phyloP scores from a whole-genome alignment of 2,888 invertebrate genomes.

The Cheilosia pagana region DNA sequence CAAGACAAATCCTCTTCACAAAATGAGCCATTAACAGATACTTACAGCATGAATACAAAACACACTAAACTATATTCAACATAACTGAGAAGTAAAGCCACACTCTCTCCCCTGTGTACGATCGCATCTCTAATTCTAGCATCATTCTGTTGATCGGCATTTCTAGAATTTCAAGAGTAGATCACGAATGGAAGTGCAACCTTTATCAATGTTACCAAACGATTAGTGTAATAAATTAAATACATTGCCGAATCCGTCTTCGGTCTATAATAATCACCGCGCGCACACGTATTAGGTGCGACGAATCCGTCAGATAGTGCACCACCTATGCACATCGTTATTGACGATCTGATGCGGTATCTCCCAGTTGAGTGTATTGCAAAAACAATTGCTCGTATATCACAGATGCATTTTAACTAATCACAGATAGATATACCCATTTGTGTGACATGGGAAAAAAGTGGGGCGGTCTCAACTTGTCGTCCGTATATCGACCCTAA shows the following conservation, averaged over 20 bases:
- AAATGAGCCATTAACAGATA: too few species aligned
- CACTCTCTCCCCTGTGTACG: conserved; percentile 20
- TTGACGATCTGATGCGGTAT: conserved; percentile 23
- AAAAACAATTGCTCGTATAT: not conserved
- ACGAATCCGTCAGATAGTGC: conserved; percentile 68
- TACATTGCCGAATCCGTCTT: conserved; percentile 65
- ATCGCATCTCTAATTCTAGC: conserved; percentile 48
- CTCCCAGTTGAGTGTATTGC: conserved; percentile 11
- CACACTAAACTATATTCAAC: not conserved
- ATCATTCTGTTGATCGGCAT: conserved; percentile 48
- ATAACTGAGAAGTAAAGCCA: conserved; percentile 42
- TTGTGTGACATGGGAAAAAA: conserved; percentile 22
- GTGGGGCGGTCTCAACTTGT: conserved; percentile 61
- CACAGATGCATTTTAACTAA: conserved; percentile 55
- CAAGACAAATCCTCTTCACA: too few species aligned
- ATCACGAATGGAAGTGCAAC: conserved; percentile 61
- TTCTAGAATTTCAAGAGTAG: conserved; percentile 63
- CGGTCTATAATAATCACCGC: conserved; percentile 36
- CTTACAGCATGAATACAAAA: not conserved
- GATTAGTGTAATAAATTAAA: conserved; percentile 52
- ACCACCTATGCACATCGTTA: conserved; percentile 22
- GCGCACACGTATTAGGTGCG: conserved; percentile 55
- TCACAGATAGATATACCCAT: conserved; percentile 15
- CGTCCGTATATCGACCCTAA: conserved; percentile 59
- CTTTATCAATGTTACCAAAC: conserved; percentile 38